These are phyloP conservation scores for Andrena cerasifolii DNA, from an alignment of 1,140 invertebrate species.

Conservation along the genomic window DNA sequence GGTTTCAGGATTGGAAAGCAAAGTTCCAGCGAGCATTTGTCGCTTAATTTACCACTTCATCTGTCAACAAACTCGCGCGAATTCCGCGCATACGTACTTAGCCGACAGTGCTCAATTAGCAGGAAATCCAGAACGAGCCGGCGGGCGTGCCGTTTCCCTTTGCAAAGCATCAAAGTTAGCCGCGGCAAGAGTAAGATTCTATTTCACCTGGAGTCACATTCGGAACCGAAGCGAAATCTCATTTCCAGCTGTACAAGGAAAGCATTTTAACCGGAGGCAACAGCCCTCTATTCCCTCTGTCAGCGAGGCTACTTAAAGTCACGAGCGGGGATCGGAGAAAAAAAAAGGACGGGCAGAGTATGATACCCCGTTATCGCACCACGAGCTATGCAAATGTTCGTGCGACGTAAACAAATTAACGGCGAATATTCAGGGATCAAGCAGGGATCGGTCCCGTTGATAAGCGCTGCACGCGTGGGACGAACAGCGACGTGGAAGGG, in stretches of 20 bases:
- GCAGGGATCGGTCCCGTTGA: not conserved
- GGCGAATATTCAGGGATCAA: not conserved
- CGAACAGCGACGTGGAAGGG: no score
- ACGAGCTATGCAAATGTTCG: conserved; percentile 10
- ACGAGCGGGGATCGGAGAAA: not conserved
- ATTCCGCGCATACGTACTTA: not conserved
- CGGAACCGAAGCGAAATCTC: not conserved
- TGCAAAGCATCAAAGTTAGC: not conserved
- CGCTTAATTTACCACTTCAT: no score
- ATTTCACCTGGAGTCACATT: not conserved
- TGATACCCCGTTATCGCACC: not conserved
- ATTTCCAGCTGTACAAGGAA: not conserved
- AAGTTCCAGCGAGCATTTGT: no score
- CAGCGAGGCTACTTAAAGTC: not conserved
- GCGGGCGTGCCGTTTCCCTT: not conserved
- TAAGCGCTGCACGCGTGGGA: not conserved
- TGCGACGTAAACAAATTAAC: conserved; percentile 7
- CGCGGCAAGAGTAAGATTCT: not conserved
- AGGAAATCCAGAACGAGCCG: not conserved
- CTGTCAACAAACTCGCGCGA: not conserved
- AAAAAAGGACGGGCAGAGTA: not conserved
- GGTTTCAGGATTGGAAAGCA: no score
- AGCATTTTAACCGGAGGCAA: conserved; percentile 1
- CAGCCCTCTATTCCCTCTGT: not conserved
- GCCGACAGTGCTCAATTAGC: not conserved